phyloP scores from a whole-genome alignment of 2,888 invertebrate species.

The Cepaea hortensis region DNA sequence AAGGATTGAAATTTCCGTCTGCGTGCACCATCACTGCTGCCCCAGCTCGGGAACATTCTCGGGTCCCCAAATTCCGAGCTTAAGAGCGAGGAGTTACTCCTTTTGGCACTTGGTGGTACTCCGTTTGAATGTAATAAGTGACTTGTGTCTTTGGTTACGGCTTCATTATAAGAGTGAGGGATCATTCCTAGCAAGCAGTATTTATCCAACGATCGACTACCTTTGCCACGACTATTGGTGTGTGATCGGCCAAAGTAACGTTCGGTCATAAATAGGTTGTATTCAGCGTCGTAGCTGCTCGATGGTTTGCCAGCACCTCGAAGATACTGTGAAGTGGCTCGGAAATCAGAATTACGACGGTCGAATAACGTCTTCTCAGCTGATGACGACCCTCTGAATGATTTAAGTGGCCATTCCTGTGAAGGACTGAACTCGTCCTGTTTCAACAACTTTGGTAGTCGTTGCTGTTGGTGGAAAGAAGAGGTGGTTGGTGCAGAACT shows the following conservation, averaged over 20 bases:
- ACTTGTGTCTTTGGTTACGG: not conserved
- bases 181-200: not conserved
- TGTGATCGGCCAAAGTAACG: not conserved
- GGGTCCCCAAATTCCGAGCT: not conserved
- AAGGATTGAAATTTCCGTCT: constrained; percentile 26
- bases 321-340: no score
- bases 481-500: not conserved
- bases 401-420: constrained; percentile 17
- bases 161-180: not conserved
- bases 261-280: no score
- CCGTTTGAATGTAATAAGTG: not conserved
- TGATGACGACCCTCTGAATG: not conserved
- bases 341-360: not conserved
- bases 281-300: not conserved
- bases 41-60: not conserved
- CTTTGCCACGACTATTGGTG: not conserved
- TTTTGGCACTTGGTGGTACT: not conserved
- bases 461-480: constrained; percentile 3
- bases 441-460: constrained; percentile 22
- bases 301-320: not conserved
- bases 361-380: not conserved
- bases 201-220: not conserved
- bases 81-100: not conserved
- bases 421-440: constrained; percentile 15
- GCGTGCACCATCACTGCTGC: not conserved